phyloP scores from a whole-genome alignment of 2,888 invertebrate genomes.

The Pollenia amentaria region DNA sequence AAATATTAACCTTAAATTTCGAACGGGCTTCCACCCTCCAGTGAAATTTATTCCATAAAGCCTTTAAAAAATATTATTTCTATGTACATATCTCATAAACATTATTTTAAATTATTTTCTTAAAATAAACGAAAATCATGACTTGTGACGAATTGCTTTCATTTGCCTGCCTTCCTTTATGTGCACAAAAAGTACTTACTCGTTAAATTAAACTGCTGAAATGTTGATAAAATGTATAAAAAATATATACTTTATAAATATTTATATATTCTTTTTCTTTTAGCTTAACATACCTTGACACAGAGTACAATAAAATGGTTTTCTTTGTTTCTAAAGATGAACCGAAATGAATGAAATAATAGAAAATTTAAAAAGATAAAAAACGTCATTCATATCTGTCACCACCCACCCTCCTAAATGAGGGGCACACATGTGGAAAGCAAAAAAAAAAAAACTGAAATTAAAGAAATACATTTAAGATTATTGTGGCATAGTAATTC shows the following conservation, averaged over 20 bases:
- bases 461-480: not conserved
- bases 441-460: not conserved
- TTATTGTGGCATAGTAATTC: not conserved
- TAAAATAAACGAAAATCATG: not conserved
- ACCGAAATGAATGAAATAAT: not conserved
- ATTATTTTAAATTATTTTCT: not conserved
- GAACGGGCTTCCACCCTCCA: too few species aligned
- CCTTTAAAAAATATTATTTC: too few species aligned
- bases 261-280: not conserved
- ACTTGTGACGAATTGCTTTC: not conserved
- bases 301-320: slow-evolving; percentile 1
- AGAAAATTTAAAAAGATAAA: not conserved
- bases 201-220: not conserved
- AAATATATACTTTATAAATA: not conserved
- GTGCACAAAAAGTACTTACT: not conserved
- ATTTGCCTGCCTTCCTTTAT: not conserved
- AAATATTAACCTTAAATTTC: too few species aligned
- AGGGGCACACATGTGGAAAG: not conserved
- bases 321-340: slow-evolving; percentile 3
- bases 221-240: slow-evolving; percentile 5
- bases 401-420: not conserved
- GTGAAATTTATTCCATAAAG: too few species aligned
- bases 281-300: not conserved
- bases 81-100: not conserved
- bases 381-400: not conserved